Evolutionary conservation across 2,797 vertebrate species (phyloP).

Genomic region (Trematomus bernacchii): DNA sequence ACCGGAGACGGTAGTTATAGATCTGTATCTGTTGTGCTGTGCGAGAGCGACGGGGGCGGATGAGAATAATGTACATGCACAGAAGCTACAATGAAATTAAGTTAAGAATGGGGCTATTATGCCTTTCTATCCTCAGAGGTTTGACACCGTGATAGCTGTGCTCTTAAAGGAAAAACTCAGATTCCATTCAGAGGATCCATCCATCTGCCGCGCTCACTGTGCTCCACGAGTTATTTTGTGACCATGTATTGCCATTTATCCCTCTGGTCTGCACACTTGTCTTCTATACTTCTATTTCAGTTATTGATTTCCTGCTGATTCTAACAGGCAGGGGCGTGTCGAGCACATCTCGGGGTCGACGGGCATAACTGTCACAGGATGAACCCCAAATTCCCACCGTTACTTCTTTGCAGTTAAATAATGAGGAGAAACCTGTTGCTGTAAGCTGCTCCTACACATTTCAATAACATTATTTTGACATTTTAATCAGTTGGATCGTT

Average conservation of each 20-base stretch:
- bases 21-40: constrained; percentile 66
- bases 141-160: constrained; percentile 65
- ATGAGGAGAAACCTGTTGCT: neutral
- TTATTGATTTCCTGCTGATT: constrained; percentile 38
- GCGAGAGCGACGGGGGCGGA: constrained; percentile 42
- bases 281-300: constrained; percentile 20
- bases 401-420: neutral
- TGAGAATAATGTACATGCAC: constrained; percentile 60
- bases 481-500: too few relatives aligned
- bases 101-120: constrained; percentile 61
- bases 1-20: constrained; percentile 56
- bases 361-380: neutral
- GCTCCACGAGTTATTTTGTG: constrained; percentile 42
- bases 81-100: constrained; percentile 46
- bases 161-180: constrained; percentile 61
- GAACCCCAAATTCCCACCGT: too few relatives aligned
- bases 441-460: neutral
- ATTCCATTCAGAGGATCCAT: constrained; percentile 41
- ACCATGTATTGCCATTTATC: constrained; percentile 30
- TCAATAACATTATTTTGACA: neutral
- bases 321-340: constrained; percentile 11
- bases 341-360: constrained; percentile 1
- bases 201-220: constrained; percentile 29
- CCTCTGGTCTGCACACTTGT: constrained; percentile 24
- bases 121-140: constrained; percentile 36